A percentile compares a stretch with the other conserved stretches of the same genome.
These are phyloP conservation scores for Anastrepha ludens DNA, from an alignment of 1,140 invertebrate genomes.

Conservation along the genomic window DNA sequence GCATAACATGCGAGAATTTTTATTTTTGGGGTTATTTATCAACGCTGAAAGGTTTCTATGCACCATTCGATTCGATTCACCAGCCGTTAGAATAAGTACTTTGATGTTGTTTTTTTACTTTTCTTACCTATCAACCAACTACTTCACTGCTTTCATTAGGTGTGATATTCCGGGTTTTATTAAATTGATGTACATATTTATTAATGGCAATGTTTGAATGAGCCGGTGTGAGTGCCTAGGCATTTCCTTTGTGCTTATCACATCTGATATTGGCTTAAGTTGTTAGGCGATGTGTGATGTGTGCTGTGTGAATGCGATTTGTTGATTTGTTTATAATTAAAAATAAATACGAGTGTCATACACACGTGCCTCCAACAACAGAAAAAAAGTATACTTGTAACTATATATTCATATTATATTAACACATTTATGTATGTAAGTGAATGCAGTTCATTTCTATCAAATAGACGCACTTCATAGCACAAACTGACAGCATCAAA, in stretches of 20 bases:
- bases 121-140: background rate
- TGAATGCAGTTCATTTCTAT: no score
- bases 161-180: background rate
- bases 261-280: background rate
- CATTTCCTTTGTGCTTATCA: constrained; percentile 9
- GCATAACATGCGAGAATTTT: constrained; percentile 1
- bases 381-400: no score
- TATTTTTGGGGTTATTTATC: constrained; percentile 8
- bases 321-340: constrained; percentile 36
- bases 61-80: background rate
- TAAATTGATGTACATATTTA: no score
- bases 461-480: no score
- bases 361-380: background rate
- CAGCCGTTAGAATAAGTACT: no score
- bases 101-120: no score
- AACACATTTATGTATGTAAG: no score
- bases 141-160: background rate
- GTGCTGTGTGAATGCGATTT: background rate
- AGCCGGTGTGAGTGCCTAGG: background rate
- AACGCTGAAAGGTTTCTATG: background rate
- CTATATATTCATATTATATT: no score
- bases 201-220: no score
- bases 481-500: no score
- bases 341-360: background rate
- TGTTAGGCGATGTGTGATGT: background rate